phyloP scores from a whole-genome alignment of 1,140 invertebrate genomes.

The Meloidogyne hapla region DNA sequence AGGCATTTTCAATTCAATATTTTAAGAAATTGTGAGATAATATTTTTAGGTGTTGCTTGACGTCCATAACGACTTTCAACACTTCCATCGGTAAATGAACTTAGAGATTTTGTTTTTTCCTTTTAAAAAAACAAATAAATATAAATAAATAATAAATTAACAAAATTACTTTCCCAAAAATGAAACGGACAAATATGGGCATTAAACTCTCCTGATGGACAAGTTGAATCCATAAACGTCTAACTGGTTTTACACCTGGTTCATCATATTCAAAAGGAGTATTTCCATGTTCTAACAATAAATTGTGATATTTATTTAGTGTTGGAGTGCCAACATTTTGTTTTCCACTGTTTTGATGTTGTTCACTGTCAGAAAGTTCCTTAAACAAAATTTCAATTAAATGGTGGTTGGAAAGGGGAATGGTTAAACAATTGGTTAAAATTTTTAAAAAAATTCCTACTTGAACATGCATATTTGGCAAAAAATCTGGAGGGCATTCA shows the following conservation, averaged over 20 bases:
- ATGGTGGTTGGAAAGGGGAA: no score
- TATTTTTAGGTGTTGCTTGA: not conserved
- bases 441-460: slow-evolving; percentile 52
- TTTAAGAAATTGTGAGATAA: slow-evolving; percentile 2
- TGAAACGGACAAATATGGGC: slow-evolving; percentile 89
- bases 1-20: not conserved
- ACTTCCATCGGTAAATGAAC: not conserved
- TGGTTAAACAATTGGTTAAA: not conserved
- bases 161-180: slow-evolving; percentile 76
- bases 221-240: slow-evolving; percentile 86
- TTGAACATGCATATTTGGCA: slow-evolving; percentile 77
- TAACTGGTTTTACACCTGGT: slow-evolving; percentile 59
- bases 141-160: not conserved
- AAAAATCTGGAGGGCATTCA: slow-evolving; percentile 73
- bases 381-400: not conserved
- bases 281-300: slow-evolving; percentile 82
- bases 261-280: slow-evolving; percentile 82
- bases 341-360: not conserved
- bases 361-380: not conserved
- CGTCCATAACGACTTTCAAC: not conserved
- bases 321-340: slow-evolving; percentile 71
- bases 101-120: slow-evolving; percentile 12
- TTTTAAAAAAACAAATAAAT: not conserved
- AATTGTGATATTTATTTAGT: slow-evolving; percentile 85
- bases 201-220: slow-evolving; percentile 87